These are phyloP conservation scores for Chaenocephalus aceratus DNA, from an alignment of 2,113 vertebrate genomes.

Conservation along the genomic window DNA sequence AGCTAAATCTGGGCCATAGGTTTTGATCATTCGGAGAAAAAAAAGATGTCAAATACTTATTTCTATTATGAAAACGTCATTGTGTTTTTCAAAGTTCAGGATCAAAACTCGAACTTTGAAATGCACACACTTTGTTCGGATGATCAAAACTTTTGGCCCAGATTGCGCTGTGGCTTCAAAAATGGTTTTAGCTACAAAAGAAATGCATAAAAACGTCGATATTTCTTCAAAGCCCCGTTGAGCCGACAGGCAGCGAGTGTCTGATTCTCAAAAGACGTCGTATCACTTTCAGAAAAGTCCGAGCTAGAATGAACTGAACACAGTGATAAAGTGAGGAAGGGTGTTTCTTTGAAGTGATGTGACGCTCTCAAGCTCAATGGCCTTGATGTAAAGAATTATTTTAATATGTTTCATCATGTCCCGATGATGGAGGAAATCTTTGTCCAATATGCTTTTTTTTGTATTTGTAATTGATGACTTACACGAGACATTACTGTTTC, in stretches of 20 bases:
- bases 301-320: background rate
- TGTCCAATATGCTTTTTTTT: conserved; percentile 62
- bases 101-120: no score
- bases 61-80: no score
- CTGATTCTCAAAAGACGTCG: background rate
- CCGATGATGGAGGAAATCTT: conserved; percentile 24
- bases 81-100: no score
- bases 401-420: conserved; percentile 45
- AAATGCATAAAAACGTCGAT: background rate
- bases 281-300: background rate
- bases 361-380: conserved; percentile 53
- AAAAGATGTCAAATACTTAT: no score
- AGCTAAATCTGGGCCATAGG: no score
- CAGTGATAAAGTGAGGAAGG: background rate
- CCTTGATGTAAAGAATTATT: conserved; percentile 52
- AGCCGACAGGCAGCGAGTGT: background rate
- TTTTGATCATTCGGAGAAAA: no score
- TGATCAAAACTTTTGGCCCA: no score
- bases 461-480: conserved; percentile 53
- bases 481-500: conserved; percentile 37
- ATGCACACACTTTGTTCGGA: no score
- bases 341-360: conserved; percentile 5
- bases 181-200: background rate
- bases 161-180: background rate
- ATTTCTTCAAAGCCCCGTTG: background rate